Evolutionary conservation across 1,140 invertebrate genomes (phyloP), one percentile per base, ranked within the genome.

Genomic region (Phymastichus coffea): DNA sequence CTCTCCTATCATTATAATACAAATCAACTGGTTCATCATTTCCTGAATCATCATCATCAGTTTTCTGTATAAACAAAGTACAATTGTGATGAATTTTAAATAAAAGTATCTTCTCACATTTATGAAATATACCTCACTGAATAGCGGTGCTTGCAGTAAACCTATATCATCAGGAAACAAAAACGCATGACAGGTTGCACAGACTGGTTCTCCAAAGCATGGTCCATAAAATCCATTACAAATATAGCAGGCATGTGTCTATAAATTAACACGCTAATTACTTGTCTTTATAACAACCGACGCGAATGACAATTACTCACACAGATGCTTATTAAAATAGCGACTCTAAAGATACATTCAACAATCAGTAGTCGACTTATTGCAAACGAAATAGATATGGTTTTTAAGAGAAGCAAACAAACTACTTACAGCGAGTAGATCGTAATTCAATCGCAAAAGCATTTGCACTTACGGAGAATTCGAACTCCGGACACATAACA

Each of bases 201-300:
- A 97, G n/a, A 95, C 85, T 17, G 93, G 93, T 71, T 96, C 91
- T 17, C 88, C 91, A 77, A 93, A 95, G 78, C 87, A 93, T 1
- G 92, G 90, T 1, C 93, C 93, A 80, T 96, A 97, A 76, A 90
- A 97, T 22, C 94, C 94, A 82, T 91, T 90, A 71, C 94, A 97
- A 54, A 92, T 84, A 69, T 87, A 88, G 74, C 93, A 96, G 12
- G 83, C 79, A 4, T 78, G 73, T 67, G 85, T 83, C 87, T 88
- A 71, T 46, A 84, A 85, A 15, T 54, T 40, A 63, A 66, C 63
- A 66, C 37, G 46, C 47, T 30, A 17, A 20, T 37, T 19, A 9
- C 19, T 52, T 41, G 3, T 12, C 1, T 52, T 44, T 46, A 2
- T 25, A 28, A 44, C 7, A 46, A 53, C 1, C 52, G 2, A 47